Percentiles rank a stretch among this genome's conserved stretches.
Evolutionary conservation across 2,888 invertebrate species (phyloP).

Genomic region (Agrochola circellaris): DNA sequence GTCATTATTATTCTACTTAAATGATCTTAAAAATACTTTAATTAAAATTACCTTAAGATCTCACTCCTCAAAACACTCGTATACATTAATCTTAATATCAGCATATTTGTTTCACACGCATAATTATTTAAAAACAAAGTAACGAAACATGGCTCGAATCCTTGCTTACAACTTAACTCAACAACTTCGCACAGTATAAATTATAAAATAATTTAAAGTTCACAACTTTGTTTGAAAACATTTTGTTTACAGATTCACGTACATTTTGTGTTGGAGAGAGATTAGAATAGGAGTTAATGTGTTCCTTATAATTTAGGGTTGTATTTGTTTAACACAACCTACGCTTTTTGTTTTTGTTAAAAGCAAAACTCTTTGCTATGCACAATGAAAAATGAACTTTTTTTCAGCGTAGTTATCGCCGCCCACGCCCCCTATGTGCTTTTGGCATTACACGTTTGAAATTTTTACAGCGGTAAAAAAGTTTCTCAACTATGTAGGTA

Average conservation of each 20-base stretch:
- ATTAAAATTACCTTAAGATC: not conserved
- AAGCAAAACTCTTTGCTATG: constrained; percentile 9
- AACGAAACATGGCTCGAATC: constrained; percentile 25
- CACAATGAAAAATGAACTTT: not conserved
- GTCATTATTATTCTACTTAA: not conserved
- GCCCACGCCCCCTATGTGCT: constrained; percentile 18
- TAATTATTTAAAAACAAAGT: constrained; percentile 51
- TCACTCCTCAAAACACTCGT: not conserved
- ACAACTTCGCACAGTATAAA: constrained; percentile 48
- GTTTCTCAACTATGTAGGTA: not conserved
- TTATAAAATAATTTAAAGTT: constrained; percentile 68
- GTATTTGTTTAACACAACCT: constrained; percentile 18
- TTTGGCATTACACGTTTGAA: not conserved
- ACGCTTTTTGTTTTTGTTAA: constrained; percentile 12
- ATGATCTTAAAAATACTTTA: not conserved
- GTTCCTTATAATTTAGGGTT: constrained; percentile 14
- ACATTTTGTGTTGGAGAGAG: constrained; percentile 20
- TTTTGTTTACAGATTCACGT: constrained; percentile 43
- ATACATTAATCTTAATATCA: constrained; percentile 17
- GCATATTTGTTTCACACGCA: constrained; percentile 29
- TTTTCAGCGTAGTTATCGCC: constrained; percentile 1
- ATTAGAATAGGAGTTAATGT: constrained; percentile 27
- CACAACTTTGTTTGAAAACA: constrained; percentile 52
- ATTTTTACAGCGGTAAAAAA: not conserved
- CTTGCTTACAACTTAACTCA: constrained; percentile 50